Evolutionary conservation across 2,113 vertebrate genomes (phyloP), one percentile per base, ranked within the genome.

Genomic region (Pholis gunnellus): DNA sequence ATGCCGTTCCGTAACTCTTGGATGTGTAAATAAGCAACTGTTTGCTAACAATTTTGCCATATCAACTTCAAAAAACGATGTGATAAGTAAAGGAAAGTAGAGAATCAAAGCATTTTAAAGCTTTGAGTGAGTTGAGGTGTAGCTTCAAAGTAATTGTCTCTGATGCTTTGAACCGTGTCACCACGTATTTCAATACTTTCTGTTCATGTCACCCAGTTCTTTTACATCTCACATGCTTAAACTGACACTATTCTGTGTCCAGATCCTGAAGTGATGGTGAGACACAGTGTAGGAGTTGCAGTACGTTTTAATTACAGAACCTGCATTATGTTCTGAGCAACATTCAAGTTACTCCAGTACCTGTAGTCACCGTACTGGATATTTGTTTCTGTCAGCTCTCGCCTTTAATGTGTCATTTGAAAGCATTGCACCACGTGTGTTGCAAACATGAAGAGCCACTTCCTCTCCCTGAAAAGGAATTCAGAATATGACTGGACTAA

Each of bases 401-500:
- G 7, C 31, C 71, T 34, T 38, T 22, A 27, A 46, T 20, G 60
- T 72, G 79, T 77, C 60, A 52, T 72, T 73, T 79, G n/a, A n/a
- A 56, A 65, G 31, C 57, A 40, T 76, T 77, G 34, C 14, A 70
- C 29, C 22, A 29, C 44, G 14, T 22, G 0, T n/a, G 27, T 60
- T 38, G 18, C 44, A 54, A 65, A 61, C 54, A 34, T 31, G 34
- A 40, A 0, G 1, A 74, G 64, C 29, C 60, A 63, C 63, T 77
- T 82, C 80, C 75, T 81, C 80, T 84, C 54, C 75, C 73, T 60
- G 48, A 66, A 73, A 70, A 81, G 64, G 77, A 88, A 91, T 80
- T 72, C 56, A 79, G 14, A 89, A 7, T 27, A 73, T 50, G 82
- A 84, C 63, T 4, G 1, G 10, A 50, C 22, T 13, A 11, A 59